Evolutionary conservation across 2,888 invertebrate species (phyloP).

Genomic region (Eucriotettix oculatus): DNA sequence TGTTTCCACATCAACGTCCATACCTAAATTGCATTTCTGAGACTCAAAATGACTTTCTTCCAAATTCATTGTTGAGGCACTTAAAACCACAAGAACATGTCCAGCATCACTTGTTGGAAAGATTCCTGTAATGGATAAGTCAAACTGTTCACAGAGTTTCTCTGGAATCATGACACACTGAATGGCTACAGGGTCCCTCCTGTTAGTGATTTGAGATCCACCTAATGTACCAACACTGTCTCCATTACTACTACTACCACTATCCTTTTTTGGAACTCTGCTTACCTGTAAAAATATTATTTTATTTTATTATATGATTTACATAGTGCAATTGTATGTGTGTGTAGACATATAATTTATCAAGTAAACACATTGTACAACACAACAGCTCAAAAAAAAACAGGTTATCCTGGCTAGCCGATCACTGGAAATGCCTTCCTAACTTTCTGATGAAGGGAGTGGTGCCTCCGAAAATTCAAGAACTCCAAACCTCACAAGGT

Average conservation of each 20-base stretch:
- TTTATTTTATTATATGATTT: no score
- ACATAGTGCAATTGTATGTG: no score
- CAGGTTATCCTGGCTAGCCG: no score
- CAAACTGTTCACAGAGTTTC: slow-evolving; percentile 29
- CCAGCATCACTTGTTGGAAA: slow-evolving; percentile 51
- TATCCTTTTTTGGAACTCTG: slow-evolving; percentile 7
- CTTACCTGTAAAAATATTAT: neutral
- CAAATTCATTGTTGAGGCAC: slow-evolving; percentile 20
- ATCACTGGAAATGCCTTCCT: no score
- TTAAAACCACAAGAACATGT: slow-evolving; percentile 43
- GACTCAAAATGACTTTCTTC: neutral
- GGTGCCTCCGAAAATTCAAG: no score
- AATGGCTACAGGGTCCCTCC: slow-evolving; percentile 28
- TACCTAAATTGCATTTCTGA: slow-evolving; percentile 27
- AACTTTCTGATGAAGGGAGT: no score
- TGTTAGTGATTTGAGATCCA: neutral
- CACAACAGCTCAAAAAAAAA: no score
- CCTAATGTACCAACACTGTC: neutral
- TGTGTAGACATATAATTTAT: no score
- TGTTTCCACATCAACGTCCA: slow-evolving; percentile 28
- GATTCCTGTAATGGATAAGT: slow-evolving; percentile 41
- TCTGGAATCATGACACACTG: slow-evolving; percentile 40
- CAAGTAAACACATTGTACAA: no score
- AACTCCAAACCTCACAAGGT: no score
- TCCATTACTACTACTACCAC: slow-evolving; percentile 3